Base-by-base conservation (phyloP, 2,113 vertebrate genomes). In the Halcyon senegalensis region DNA sequence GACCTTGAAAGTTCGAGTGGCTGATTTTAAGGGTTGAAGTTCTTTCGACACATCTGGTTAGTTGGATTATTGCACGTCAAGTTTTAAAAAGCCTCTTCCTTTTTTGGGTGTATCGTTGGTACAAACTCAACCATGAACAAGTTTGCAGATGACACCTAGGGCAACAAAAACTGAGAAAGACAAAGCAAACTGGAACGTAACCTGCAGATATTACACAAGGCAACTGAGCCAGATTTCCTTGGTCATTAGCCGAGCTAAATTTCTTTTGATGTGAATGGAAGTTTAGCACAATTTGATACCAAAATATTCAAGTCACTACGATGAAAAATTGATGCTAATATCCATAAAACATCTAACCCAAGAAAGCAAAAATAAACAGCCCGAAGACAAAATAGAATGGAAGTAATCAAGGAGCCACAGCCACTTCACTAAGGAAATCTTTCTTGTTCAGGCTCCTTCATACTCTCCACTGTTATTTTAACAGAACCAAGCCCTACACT, bases 301-400 rank as follows among this genome's bases (percentile, higher is more conserved):
- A 84, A 90, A 94, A 41, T 13, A 90, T 17, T 74, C 30, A n/a
- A 20, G 67, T 73, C 11, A 73, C 44, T 17, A 56, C 58, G 73
- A 90, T 37, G 43, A 94, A 93, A 93, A 92, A 87, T 13, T 16
- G 7, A 86, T 48, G 35, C 10, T 73, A 91, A 83, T 21, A 55
- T n/a, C 62, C 77, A 83, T 50, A 72, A 90, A 77, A 72, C 43
- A 46, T 55, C 37, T 46, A 83, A 90, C 5, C 6, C 78, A 90
- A 70, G n/a, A 74, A 90, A 90, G 63, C 19, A 92, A 84, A 96
- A 93, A 83, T 48, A 90, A 77, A 70, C 43, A 94, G 27, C 51
- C 48, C 11, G 17, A 33, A 94, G 80, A 67, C 51, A 89, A 91
- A 77, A 81, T 2, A 48, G 60, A 84, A 72, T 43, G 63, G 90